Conservation (phyloP, 2,797 vertebrate species). For the Eulemur mongoz region DNA sequence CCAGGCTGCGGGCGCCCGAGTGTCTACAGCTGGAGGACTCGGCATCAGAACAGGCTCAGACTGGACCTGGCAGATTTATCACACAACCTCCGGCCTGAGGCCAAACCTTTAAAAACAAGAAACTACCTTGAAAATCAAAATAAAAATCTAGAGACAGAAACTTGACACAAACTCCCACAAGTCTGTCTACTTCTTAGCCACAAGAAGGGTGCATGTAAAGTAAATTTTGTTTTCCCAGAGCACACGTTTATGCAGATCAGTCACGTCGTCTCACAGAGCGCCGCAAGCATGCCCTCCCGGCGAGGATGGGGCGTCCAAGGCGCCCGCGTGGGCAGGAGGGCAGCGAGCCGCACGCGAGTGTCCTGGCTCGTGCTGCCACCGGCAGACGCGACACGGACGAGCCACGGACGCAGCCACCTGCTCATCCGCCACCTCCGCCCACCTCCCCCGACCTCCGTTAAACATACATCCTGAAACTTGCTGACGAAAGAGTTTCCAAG, state of each 20-base stretch:
- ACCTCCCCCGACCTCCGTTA: not conserved
- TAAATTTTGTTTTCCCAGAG: not conserved
- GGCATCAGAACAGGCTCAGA: not conserved
- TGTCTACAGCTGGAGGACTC: not conserved
- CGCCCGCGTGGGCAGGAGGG: not conserved
- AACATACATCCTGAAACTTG: not conserved
- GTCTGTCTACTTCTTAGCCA: not conserved
- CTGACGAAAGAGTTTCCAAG: not conserved
- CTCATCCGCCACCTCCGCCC: no score
- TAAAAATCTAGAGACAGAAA: not conserved
- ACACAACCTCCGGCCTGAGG: not conserved
- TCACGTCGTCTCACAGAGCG: not conserved
- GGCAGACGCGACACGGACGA: accelerated
- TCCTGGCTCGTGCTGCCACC: not conserved
- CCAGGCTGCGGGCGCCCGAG: accelerated
- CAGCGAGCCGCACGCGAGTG: accelerated
- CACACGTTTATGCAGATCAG: accelerated
- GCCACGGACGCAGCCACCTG: not conserved
- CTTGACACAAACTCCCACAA: not conserved
- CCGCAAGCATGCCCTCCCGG: accelerated
- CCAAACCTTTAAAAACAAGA: not conserved
- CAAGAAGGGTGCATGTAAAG: not conserved
- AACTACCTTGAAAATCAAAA: not conserved
- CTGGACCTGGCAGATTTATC: accelerated
- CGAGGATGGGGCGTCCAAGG: accelerated